A percentile compares a stretch with the other conserved stretches of the same genome.
phyloP scores from a whole-genome alignment of 2,888 invertebrate genomes.

The Panzeria rudis region DNA sequence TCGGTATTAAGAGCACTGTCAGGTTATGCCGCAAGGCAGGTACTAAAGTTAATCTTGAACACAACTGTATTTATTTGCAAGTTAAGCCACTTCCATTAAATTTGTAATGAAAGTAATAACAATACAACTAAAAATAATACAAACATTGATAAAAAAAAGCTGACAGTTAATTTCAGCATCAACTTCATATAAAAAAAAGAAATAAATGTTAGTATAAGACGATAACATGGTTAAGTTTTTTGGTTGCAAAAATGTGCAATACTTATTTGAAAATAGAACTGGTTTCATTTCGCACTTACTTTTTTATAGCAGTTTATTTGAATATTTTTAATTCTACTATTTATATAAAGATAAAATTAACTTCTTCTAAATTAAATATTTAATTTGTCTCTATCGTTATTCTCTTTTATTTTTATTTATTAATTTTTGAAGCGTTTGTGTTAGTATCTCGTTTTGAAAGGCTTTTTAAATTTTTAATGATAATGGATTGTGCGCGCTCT shows the following conservation, averaged over 20 bases:
- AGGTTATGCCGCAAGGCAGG: too few species aligned
- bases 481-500: background rate
- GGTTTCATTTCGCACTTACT: background rate
- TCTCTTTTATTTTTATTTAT: background rate
- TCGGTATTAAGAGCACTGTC: too few species aligned
- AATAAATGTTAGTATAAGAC: too few species aligned
- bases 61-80: too few species aligned
- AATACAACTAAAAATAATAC: too few species aligned
- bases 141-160: too few species aligned
- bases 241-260: background rate
- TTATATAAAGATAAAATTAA: slow-evolving; percentile 16
- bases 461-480: background rate
- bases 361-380: slow-evolving; percentile 15
- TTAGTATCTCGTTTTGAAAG: background rate
- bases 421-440: background rate
- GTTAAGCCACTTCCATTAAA: too few species aligned
- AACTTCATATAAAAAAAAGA: too few species aligned
- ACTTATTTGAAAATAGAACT: background rate
- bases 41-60: too few species aligned
- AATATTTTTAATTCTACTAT: slow-evolving; percentile 2
- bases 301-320: background rate
- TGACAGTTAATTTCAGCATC: too few species aligned
- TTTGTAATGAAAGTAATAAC: too few species aligned
- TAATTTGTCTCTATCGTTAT: slow-evolving; percentile 9
- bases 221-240: background rate